These are phyloP conservation scores for Keiferia lycopersicella DNA, from an alignment of 2,888 invertebrate genomes.

Conservation along the genomic window DNA sequence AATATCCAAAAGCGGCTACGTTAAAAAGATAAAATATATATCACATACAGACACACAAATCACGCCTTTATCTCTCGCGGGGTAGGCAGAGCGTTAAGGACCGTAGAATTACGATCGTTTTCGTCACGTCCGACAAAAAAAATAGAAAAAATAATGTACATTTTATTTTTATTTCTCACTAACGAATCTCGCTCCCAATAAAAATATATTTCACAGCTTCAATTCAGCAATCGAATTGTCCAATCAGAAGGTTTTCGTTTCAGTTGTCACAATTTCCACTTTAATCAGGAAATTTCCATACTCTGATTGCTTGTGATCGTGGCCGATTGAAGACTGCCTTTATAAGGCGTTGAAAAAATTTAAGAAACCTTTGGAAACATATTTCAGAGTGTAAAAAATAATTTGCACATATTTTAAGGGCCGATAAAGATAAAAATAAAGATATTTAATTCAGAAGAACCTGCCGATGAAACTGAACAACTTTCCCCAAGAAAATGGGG, in stretches of 20 bases:
- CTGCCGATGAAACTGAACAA: too few relatives aligned
- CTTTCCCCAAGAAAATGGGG: too few relatives aligned
- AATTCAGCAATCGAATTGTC: slow-evolving; percentile 11
- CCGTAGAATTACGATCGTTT: too few relatives aligned
- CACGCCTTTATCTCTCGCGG: too few relatives aligned
- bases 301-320: slow-evolving; percentile 12
- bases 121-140: too few relatives aligned
- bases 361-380: not conserved
- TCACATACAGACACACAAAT: too few relatives aligned
- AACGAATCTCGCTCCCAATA: slow-evolving; percentile 1
- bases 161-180: slow-evolving; percentile 1
- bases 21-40: too few relatives aligned
- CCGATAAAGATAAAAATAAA: too few relatives aligned
- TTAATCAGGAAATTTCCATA: slow-evolving; percentile 19
- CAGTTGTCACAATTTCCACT: slow-evolving; percentile 14
- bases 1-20: too few relatives aligned
- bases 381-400: not conserved
- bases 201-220: slow-evolving; percentile 11
- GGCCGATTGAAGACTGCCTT: not conserved
- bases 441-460: too few relatives aligned
- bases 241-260: slow-evolving; percentile 17
- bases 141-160: not conserved
- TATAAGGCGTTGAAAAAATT: not conserved
- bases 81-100: too few relatives aligned
- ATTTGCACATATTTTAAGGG: too few relatives aligned